phyloP scores from a whole-genome alignment of 2,113 vertebrate genomes.

The Ariopsis seemanni region DNA sequence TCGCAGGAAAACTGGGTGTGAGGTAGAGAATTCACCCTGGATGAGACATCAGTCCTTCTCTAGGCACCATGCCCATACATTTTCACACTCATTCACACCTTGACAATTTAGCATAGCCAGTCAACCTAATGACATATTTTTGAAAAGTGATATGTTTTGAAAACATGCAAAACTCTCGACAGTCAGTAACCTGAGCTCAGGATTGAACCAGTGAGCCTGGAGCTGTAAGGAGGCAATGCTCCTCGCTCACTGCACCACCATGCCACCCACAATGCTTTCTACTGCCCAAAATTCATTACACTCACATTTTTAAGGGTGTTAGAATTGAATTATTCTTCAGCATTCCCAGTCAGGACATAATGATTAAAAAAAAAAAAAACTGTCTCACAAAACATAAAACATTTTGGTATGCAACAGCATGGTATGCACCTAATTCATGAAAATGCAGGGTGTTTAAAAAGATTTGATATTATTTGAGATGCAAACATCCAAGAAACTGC shows the following conservation, averaged over 20 bases:
- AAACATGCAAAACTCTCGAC: neutral
- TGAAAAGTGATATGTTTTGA: neutral
- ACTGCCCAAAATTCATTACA: neutral
- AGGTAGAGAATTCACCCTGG: neutral
- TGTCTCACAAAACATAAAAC: neutral
- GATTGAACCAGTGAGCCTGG: neutral
- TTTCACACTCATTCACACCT: neutral
- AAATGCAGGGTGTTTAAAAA: neutral
- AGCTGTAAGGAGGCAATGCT: neutral
- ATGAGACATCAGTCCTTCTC: neutral
- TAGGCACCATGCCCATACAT: neutral
- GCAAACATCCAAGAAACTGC: too few species aligned
- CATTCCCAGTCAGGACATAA: slow-evolving; percentile 11
- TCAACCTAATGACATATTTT: neutral
- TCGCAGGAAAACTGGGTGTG: neutral
- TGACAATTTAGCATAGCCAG: neutral
- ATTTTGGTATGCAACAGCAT: neutral
- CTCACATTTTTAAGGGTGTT: neutral
- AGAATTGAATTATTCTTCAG: slow-evolving; percentile 5
- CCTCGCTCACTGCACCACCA: neutral
- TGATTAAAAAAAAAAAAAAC: neutral
- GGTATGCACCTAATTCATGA: neutral
- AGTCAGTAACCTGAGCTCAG: neutral
- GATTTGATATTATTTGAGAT: too few species aligned
- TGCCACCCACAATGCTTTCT: neutral